Conservation (phyloP, 2,797 vertebrate genomes). For the Enteromius fasciolatus region DNA sequence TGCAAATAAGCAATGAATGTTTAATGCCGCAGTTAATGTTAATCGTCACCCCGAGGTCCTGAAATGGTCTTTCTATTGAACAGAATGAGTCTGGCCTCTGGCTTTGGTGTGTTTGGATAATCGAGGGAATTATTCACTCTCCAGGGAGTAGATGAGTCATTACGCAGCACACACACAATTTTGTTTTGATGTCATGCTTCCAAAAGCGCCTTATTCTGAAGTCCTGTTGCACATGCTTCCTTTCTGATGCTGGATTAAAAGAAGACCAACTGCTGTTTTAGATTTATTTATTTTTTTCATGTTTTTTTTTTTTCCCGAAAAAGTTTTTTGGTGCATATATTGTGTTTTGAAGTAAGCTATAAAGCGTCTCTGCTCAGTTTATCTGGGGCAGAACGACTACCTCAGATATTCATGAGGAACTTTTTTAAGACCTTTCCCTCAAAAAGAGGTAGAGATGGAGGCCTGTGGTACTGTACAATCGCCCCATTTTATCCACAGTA, state of each 20-base stretch:
- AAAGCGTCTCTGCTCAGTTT: conserved; percentile 12
- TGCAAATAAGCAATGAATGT: conserved; percentile 52
- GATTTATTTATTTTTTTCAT: background rate
- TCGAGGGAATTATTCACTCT: conserved; percentile 44
- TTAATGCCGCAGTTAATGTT: conserved; percentile 52
- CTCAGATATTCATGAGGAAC: conserved; percentile 46
- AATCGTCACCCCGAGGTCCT: conserved; percentile 46
- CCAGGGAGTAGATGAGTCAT: conserved; percentile 33
- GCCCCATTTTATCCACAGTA: conserved; percentile 41
- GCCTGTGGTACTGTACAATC: conserved; percentile 38
- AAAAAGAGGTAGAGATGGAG: conserved; percentile 26
- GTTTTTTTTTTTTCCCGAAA: background rate
- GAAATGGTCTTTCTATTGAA: conserved; percentile 40
- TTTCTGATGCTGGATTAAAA: conserved; percentile 1
- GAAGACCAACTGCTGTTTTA: conserved; percentile 13
- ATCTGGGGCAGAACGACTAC: conserved; percentile 25
- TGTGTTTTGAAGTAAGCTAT: conserved; percentile 16
- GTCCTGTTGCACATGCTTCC: background rate
- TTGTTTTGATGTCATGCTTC: conserved; percentile 17
- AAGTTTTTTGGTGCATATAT: conserved; percentile 6
- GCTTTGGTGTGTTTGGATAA: conserved; percentile 43
- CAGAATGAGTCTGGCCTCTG: conserved; percentile 46
- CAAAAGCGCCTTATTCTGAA: background rate
- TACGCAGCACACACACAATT: background rate
- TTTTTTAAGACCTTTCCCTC: conserved; percentile 37